phyloP scores from a whole-genome alignment of 2,797 vertebrate genomes.

The Jordanella pulchra region DNA sequence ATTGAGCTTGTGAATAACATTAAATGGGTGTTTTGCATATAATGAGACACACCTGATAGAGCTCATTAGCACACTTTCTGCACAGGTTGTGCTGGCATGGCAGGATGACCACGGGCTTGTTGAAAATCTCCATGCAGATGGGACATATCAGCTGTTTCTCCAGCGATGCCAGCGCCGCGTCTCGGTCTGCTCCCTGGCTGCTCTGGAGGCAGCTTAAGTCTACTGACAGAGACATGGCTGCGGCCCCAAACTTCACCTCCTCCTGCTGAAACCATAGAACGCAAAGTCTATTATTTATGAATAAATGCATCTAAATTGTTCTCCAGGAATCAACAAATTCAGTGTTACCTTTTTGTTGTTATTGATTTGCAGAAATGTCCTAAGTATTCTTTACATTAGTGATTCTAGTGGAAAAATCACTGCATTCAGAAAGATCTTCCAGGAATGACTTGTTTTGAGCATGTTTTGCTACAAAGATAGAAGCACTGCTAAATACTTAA shows the following conservation, averaged over 20 bases:
- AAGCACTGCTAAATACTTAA: background rate
- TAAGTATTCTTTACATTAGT: background rate
- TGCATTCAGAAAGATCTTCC: too few species aligned
- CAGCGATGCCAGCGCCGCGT: constrained; percentile 65
- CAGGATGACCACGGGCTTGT: constrained; percentile 94
- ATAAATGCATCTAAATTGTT: background rate
- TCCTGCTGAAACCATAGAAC: constrained; percentile 13
- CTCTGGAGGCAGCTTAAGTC: constrained; percentile 71
- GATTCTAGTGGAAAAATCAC: too few species aligned
- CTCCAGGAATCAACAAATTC: too few species aligned
- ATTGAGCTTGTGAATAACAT: background rate
- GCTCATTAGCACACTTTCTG: constrained; percentile 82
- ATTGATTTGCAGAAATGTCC: background rate
- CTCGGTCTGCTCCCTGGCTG: constrained; percentile 40
- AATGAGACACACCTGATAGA: constrained; percentile 71
- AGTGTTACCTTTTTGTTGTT: background rate
- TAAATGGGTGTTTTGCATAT: background rate
- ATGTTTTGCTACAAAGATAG: background rate
- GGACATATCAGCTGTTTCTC: constrained; percentile 84
- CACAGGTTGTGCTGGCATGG: constrained; percentile 96
- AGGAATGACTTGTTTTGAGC: background rate
- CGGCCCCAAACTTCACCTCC: constrained; percentile 10
- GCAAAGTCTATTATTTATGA: background rate
- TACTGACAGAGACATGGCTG: constrained; percentile 70
- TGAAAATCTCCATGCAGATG: constrained; percentile 95